These are phyloP conservation scores for Dissostichus mawsoni DNA, from an alignment of 2,113 vertebrate species.

Conservation along the genomic window DNA sequence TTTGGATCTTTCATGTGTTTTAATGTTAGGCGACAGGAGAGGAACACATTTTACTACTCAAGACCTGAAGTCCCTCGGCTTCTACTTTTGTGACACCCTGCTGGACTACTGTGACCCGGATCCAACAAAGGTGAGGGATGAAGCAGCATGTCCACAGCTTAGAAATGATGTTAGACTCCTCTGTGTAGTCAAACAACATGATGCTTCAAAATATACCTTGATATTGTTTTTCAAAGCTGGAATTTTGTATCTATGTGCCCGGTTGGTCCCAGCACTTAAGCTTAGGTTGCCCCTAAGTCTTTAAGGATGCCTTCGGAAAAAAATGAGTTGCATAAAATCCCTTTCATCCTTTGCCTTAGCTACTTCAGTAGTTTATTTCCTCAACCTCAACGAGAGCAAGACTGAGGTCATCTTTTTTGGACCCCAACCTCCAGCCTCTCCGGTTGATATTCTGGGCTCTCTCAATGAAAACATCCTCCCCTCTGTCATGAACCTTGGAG, in stretches of 20 bases:
- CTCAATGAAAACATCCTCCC: no score
- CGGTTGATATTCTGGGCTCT: no score
- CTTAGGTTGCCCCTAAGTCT: no score
- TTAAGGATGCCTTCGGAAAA: no score
- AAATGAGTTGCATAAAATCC: no score
- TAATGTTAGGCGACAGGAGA: slow-evolving; percentile 82
- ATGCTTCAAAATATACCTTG: background rate
- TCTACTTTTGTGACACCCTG: slow-evolving; percentile 91
- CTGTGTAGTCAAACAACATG: background rate
- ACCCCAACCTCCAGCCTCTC: no score
- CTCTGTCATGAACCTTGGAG: no score
- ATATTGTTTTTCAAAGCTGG: background rate
- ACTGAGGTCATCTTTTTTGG: no score
- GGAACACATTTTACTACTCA: slow-evolving; percentile 89
- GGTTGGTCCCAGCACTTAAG: no score
- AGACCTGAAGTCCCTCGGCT: slow-evolving; percentile 91
- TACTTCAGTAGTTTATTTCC: no score
- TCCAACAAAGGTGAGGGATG: slow-evolving; percentile 85
- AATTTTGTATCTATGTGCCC: background rate
- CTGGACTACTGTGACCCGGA: slow-evolving; percentile 93
- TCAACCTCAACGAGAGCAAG: no score
- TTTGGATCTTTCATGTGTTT: slow-evolving; percentile 4
- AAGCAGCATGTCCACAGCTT: background rate
- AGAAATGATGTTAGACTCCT: background rate
- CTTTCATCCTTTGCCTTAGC: no score